Conservation (phyloP, 2,888 invertebrate genomes). For the Pammene fasciana region DNA sequence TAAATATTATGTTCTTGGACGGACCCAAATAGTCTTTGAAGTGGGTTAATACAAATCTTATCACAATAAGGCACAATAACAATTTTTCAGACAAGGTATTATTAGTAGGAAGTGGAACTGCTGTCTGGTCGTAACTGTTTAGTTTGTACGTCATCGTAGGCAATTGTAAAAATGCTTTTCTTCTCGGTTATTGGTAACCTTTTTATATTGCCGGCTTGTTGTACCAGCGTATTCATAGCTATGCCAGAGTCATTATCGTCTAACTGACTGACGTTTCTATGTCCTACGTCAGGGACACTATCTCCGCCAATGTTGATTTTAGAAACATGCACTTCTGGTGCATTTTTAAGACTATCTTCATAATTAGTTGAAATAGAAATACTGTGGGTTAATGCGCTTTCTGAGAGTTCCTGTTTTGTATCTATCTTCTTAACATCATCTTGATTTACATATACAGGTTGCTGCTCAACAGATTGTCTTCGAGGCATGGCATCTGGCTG, state of each 20-base stretch:
- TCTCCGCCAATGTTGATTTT: constrained; percentile 80
- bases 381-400: constrained; percentile 75
- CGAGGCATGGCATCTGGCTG: constrained; percentile 73
- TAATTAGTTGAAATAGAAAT: constrained; percentile 77
- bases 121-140: constrained; percentile 91
- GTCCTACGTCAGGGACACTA: constrained; percentile 54
- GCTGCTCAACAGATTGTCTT: constrained; percentile 65
- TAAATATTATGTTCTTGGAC: constrained; percentile 45
- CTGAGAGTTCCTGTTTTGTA: constrained; percentile 63
- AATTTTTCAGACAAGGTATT: constrained; percentile 44
- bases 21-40: constrained; percentile 47
- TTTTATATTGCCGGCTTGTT: constrained; percentile 82
- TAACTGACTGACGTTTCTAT: constrained; percentile 62
- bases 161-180: constrained; percentile 96
- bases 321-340: constrained; percentile 83
- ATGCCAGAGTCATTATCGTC: constrained; percentile 92
- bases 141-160: constrained; percentile 95
- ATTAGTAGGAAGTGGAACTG: constrained; percentile 86
- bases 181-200: constrained; percentile 90
- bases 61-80: constrained; percentile 63
- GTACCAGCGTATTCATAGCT: constrained; percentile 85
- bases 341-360: constrained; percentile 63
- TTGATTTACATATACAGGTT: constrained; percentile 80
- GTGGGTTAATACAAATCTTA: constrained; percentile 42
- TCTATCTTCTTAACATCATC: constrained; percentile 69